Conservation (phyloP, 1,140 invertebrate genomes). For the Gonatopus flavifemur region DNA sequence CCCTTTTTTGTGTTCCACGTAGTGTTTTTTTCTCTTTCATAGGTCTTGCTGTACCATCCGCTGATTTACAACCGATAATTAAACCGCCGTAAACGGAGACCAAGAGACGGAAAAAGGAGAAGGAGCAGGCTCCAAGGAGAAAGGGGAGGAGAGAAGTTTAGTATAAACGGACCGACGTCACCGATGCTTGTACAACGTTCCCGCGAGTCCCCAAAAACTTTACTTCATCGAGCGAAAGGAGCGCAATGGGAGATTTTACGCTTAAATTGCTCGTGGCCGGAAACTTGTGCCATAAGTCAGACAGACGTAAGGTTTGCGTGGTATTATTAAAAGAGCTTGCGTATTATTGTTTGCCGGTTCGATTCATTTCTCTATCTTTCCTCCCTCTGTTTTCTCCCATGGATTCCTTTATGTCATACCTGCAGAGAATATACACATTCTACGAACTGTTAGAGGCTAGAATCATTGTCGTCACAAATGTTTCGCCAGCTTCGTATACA, state of each 20-base stretch:
- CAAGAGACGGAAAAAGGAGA: constrained; percentile 12
- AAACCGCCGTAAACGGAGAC: constrained; percentile 46
- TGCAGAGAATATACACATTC: too few species aligned
- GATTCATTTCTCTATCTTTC: too few species aligned
- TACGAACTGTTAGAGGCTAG: too few species aligned
- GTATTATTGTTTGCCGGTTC: too few species aligned
- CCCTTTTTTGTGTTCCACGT: constrained; percentile 8
- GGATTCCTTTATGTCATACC: too few species aligned
- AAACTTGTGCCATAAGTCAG: constrained; percentile 51
- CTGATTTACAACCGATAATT: constrained; percentile 55
- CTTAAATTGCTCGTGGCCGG: constrained; percentile 42
- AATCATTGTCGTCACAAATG: too few species aligned
- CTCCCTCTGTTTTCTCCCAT: too few species aligned
- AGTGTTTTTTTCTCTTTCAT: not conserved
- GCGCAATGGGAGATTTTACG: constrained; percentile 17
- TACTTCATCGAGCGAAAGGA: constrained; percentile 11
- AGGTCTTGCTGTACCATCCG: constrained; percentile 14
- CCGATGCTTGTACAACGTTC: too few species aligned
- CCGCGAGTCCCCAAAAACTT: constrained; percentile 28
- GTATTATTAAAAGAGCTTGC: constrained; percentile 36
- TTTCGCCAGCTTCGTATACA: too few species aligned
- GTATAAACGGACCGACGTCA: not conserved
- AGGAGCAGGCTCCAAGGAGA: constrained; percentile 27
- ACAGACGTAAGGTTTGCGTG: constrained; percentile 26
- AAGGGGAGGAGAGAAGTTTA: too few species aligned